A percentile compares a stretch with the other conserved stretches of the same genome.
Evolutionary conservation across 2,888 invertebrate genomes (phyloP).

Genomic region (Parnassius glacialis): DNA sequence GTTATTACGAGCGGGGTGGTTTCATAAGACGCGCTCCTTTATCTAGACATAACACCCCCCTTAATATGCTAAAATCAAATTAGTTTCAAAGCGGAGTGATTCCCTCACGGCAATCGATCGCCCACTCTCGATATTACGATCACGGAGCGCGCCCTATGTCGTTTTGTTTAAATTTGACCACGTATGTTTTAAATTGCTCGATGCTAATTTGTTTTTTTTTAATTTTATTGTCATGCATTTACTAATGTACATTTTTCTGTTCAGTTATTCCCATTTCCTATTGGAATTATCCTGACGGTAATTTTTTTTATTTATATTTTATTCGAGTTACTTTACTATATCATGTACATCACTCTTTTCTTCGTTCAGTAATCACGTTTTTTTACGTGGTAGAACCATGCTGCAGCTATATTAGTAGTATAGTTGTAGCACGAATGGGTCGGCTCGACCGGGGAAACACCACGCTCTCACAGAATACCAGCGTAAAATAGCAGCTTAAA

Average conservation of each 20-base stretch:
- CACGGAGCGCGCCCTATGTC: slow-evolving; percentile 40
- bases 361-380: too few relatives aligned
- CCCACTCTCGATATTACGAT: slow-evolving; percentile 61
- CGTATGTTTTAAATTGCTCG: slow-evolving; percentile 51
- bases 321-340: too few relatives aligned
- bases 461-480: too few relatives aligned
- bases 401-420: too few relatives aligned
- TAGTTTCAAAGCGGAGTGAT: slow-evolving; percentile 78
- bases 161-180: slow-evolving; percentile 50
- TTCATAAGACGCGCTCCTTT: slow-evolving; percentile 72
- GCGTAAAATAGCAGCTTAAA: too few relatives aligned
- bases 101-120: slow-evolving; percentile 69
- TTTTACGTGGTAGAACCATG: too few relatives aligned
- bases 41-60: slow-evolving; percentile 67
- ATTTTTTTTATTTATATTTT: too few relatives aligned
- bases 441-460: too few relatives aligned
- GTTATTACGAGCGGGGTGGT: slow-evolving; percentile 70
- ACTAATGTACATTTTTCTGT: slow-evolving; percentile 9
- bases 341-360: too few relatives aligned
- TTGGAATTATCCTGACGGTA: too few relatives aligned
- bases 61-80: slow-evolving; percentile 82
- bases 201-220: slow-evolving; percentile 32
- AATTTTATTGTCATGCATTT: slow-evolving; percentile 19
- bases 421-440: too few relatives aligned
- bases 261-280: too few relatives aligned